Evolutionary conservation across 2,888 invertebrate species (phyloP), one percentile per base, ranked within the genome.

Genomic region (Torymus texanus): DNA sequence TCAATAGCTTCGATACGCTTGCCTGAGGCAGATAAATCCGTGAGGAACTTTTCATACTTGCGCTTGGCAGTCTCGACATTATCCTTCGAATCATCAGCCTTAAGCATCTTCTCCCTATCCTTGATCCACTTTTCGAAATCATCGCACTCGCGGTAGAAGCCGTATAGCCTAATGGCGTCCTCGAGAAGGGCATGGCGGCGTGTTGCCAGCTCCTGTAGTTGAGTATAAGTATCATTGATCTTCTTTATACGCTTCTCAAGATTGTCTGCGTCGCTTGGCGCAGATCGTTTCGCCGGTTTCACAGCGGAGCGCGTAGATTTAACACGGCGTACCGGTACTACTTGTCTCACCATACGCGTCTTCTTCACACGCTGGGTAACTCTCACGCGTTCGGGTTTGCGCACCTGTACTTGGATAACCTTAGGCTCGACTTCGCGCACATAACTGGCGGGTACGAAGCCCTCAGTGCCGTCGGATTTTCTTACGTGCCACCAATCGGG

Each of bases 401-500:
- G 94, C 2, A 96, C 95, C 90, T 95, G 95, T n/a, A 97, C 94
- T 58, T 81, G 77, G 8, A 85, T 95, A 0, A 97, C 93, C 82
- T 97, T 94, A 0, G 98, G 96, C 83, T 98, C 97, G 66, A 97
- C 94, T 91, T 98, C 97, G 53, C 95, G 93, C 14, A 99, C 97
- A 90, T 99, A 99, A 91, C 97, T 98, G 0, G 98, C 98, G 0
- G 99, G 99, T 3, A 99, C 98, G 90, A 98, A 99, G 1, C 99
- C 99, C 87, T 98, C 98, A 0, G 94, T 94, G 0, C 98, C 96
- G 88, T 97, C 97, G 0, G 95, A 94, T 90, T 97, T 97, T 14
- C 97, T 93, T n/a, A 98, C 97, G 86, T 97, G 97, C 99, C 99
- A 99, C 99, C 99, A 99, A 90, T 99, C 99, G 0, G 95, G 94